phyloP scores from a whole-genome alignment of 2,888 invertebrate genomes.

The Chironomus riparius region DNA sequence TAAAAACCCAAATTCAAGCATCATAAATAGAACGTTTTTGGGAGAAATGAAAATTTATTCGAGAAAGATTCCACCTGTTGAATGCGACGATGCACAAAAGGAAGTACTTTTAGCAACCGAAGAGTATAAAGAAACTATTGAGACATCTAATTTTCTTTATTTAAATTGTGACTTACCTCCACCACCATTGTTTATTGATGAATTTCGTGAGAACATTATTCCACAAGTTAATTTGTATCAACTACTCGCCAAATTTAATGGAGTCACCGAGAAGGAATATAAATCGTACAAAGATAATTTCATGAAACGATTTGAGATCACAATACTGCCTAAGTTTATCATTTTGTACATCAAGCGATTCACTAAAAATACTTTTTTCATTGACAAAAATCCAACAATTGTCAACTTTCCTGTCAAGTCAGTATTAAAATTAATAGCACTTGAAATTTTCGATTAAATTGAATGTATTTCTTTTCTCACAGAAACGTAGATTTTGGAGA shows the following conservation, averaged over 20 bases:
- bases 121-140: slow-evolving; percentile 78
- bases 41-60: slow-evolving; percentile 85
- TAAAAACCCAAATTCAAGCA: slow-evolving; percentile 77
- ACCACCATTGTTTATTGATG: slow-evolving; percentile 94
- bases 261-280: slow-evolving; percentile 91
- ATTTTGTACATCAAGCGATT: slow-evolving; percentile 96
- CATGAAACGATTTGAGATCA: slow-evolving; percentile 93
- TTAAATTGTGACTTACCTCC: slow-evolving; percentile 96
- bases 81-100: slow-evolving; percentile 82
- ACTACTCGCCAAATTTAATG: slow-evolving; percentile 92
- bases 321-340: slow-evolving; percentile 83
- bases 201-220: slow-evolving; percentile 96
- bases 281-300: slow-evolving; percentile 99
- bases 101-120: slow-evolving; percentile 65
- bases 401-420: slow-evolving; percentile 99
- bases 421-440: slow-evolving; percentile 40
- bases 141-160: slow-evolving; percentile 91
- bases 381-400: slow-evolving; percentile 99
- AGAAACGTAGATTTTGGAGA: slow-evolving; percentile 97
- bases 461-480: slow-evolving; percentile 35
- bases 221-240: slow-evolving; percentile 95
- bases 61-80: slow-evolving; percentile 86
- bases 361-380: slow-evolving; percentile 96
- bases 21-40: slow-evolving; percentile 90
- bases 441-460: too few species aligned